phyloP scores from a whole-genome alignment of 2,797 vertebrate species.

The Pseudochaenichthys georgianus region DNA sequence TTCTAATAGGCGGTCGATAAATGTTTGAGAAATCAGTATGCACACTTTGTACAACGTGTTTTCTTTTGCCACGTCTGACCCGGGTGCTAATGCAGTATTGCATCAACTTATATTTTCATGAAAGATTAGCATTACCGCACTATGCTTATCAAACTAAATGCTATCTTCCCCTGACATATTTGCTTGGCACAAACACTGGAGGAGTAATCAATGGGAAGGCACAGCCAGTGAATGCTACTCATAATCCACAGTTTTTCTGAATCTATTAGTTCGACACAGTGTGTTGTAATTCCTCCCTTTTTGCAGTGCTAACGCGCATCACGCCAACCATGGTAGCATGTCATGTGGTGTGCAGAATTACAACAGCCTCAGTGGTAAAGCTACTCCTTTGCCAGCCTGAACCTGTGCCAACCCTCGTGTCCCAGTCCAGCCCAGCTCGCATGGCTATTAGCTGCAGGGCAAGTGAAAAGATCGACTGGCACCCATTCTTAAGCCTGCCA shows the following conservation, averaged over 20 bases:
- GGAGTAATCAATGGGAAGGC: not conserved
- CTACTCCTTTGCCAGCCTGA: slow-evolving; percentile 43
- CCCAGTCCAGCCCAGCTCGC: slow-evolving; percentile 34
- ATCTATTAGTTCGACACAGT: not conserved
- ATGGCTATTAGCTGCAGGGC: slow-evolving; percentile 52
- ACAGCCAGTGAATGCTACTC: not conserved
- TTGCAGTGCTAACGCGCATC: slow-evolving; percentile 27
- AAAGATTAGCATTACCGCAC: not conserved
- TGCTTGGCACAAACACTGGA: not conserved
- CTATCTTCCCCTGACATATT: not conserved
- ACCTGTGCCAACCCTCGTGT: slow-evolving; percentile 55
- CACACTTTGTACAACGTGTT: not conserved
- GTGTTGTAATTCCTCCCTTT: slow-evolving; percentile 1
- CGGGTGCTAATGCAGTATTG: not conserved
- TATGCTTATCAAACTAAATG: not conserved
- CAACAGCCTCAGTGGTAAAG: slow-evolving; percentile 52
- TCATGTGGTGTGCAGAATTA: slow-evolving; percentile 66
- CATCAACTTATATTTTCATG: slow-evolving; percentile 5
- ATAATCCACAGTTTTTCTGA: slow-evolving; percentile 1
- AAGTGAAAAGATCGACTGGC: slow-evolving; percentile 62
- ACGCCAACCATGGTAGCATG: slow-evolving; percentile 34
- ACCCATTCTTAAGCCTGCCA: slow-evolving; percentile 39
- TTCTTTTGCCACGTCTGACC: slow-evolving; percentile 12
- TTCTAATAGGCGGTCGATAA: slow-evolving; percentile 39
- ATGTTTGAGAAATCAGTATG: slow-evolving; percentile 30